phyloP scores from a whole-genome alignment of 2,797 vertebrate genomes.

The Phylloscopus collybita region DNA sequence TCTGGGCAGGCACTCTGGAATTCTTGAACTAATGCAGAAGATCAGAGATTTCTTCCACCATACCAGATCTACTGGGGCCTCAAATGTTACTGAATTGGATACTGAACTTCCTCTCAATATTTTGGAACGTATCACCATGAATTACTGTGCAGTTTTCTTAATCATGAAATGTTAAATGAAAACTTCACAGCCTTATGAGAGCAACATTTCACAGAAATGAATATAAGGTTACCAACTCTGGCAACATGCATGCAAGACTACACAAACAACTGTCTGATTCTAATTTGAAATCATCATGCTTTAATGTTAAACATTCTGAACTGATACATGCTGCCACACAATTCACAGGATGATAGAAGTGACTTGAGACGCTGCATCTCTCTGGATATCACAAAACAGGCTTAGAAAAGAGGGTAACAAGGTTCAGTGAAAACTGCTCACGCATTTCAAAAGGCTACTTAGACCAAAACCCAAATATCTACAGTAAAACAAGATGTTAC shows the following conservation, averaged over 20 bases:
- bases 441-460: background rate
- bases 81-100: background rate
- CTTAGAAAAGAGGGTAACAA: background rate
- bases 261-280: background rate
- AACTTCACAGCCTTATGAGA: background rate
- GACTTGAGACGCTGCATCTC: background rate
- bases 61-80: background rate
- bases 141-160: conserved; percentile 32
- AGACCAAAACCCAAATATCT: background rate
- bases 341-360: background rate
- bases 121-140: conserved; percentile 11
- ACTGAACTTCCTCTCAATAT: conserved; percentile 15
- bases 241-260: background rate
- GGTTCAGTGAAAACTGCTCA: background rate
- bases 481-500: background rate
- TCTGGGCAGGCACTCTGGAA: background rate
- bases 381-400: background rate
- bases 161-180: conserved; percentile 51
- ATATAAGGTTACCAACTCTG: background rate
- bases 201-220: background rate
- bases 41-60: background rate
- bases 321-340: background rate
- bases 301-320: conserved; percentile 49
- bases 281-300: conserved; percentile 43
- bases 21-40: background rate